Evolutionary conservation across 2,797 vertebrate species (phyloP), one percentile per base, ranked within the genome.

Genomic region (Phrynocephalus forsythii): DNA sequence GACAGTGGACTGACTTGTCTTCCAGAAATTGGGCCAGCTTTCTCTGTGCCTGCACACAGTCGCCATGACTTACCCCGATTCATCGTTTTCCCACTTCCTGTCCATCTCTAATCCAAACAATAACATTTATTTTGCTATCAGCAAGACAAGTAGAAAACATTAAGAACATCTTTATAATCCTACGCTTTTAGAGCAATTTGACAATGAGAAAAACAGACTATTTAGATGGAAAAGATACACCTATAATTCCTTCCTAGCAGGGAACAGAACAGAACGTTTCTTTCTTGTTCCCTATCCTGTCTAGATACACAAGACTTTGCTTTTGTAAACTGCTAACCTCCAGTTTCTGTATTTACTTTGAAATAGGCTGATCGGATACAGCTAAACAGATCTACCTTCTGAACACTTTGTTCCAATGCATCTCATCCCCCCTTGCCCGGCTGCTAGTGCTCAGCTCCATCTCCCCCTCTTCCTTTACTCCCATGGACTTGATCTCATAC

Each of bases 381-480:
- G 81, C 5, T 48, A 69, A 50, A 50, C 60, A 26, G 22, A 66
- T 66, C 11, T 24, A 80, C n/a, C 38, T 38, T 22, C 15, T 13
- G 33, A 48, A 68, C 24, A 48, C 44, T 3, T 44, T 28, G 15
- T 68, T 50, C 4, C 50, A 20, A 69, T 69, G 38, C 26, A 28
- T 26, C 68, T 69, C 18, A 26, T 2, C 11, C 20, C 33, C 22
- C 38, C 33, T 18, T 16, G 11, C 3, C 6, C 16, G n/a, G 20
- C 5, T 38, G n/a, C 5, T 33, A 22, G 22, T 72, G 50, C 68
- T 24, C 11, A 56, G 11, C n/a, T 56, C 7, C n/a, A 68, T 79
- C 66, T 91, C 11, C 33, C 82, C 13, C 60, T 84, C 13, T 52
- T 84, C 50, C 88, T 75, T 91, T 38, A 87, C 63, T 81, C 91